A percentile compares a stretch with the other conserved stretches of the same genome.
Conservation (phyloP, 2,797 vertebrate genomes). For the Onychomys leucogaster region DNA sequence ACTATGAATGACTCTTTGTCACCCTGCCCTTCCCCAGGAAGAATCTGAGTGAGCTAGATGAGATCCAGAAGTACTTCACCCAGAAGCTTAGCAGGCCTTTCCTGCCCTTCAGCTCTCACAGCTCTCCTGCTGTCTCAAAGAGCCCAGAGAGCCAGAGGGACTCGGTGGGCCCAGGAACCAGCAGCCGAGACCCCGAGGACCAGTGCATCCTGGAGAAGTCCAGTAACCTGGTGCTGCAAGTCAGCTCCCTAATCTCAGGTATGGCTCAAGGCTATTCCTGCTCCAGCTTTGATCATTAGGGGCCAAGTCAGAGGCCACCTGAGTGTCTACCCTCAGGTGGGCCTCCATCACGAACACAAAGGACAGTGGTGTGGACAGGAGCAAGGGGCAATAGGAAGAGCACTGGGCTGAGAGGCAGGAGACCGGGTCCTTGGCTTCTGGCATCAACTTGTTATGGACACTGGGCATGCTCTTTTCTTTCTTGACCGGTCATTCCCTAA, state of each 20-base stretch:
- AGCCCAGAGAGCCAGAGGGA: conserved; percentile 62
- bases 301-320: conserved; percentile 41
- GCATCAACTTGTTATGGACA: background rate
- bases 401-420: background rate
- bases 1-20: conserved; percentile 9
- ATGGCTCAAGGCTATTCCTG: conserved; percentile 69
- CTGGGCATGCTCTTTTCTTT: background rate
- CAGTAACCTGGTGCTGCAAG: conserved; percentile 91
- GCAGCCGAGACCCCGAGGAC: conserved; percentile 71
- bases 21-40: conserved; percentile 87
- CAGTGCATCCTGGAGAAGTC: conserved; percentile 91
- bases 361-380: background rate
- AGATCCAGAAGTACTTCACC: conserved; percentile 95
- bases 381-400: background rate
- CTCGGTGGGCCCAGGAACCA: background rate
- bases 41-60: conserved; percentile 96
- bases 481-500: conserved; percentile 32
- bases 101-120: conserved; percentile 71
- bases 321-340: conserved; percentile 22
- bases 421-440: background rate
- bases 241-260: conserved; percentile 92
- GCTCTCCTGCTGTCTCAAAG: conserved; percentile 13
- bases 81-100: conserved; percentile 91
- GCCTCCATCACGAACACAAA: background rate
- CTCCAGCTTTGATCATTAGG: background rate